Percentiles rank a stretch among this genome's conserved stretches.
Conservation (phyloP, 2,113 vertebrate genomes). For the Ctenomys sociabilis region DNA sequence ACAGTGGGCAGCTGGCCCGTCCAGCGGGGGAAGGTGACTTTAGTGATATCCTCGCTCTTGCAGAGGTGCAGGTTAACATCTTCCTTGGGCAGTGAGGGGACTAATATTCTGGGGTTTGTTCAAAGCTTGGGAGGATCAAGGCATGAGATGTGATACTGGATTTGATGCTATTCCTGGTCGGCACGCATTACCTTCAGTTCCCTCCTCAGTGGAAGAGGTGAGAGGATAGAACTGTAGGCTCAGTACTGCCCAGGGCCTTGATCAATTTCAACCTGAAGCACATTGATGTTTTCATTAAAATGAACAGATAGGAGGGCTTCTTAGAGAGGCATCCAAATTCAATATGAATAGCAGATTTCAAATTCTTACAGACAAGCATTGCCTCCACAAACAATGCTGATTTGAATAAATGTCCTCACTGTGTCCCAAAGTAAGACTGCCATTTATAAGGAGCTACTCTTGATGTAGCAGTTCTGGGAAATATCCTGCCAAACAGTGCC, state of each 20-base stretch:
- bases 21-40: constrained; percentile 73
- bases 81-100: constrained; percentile 79
- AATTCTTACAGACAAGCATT: neutral
- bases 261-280: constrained; percentile 58
- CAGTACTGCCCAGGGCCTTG: constrained; percentile 52
- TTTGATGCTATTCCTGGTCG: constrained; percentile 75
- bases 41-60: constrained; percentile 71
- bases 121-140: constrained; percentile 81
- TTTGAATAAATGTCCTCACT: neutral
- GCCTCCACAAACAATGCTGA: neutral
- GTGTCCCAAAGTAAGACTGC: neutral
- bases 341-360: constrained; percentile 47
- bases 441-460: neutral
- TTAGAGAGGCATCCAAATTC: constrained; percentile 10
- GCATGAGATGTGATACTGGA: constrained; percentile 71
- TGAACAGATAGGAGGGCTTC: constrained; percentile 20
- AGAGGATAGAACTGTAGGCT: constrained; percentile 59
- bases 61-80: constrained; percentile 81
- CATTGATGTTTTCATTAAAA: constrained; percentile 58
- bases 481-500: neutral
- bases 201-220: constrained; percentile 62
- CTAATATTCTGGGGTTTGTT: constrained; percentile 82
- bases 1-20: constrained; percentile 68
- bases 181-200: constrained; percentile 72
- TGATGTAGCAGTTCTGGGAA: neutral